phyloP scores from a whole-genome alignment of 92 coral and sea anemone genomes.

The Actinernus sp. region DNA sequence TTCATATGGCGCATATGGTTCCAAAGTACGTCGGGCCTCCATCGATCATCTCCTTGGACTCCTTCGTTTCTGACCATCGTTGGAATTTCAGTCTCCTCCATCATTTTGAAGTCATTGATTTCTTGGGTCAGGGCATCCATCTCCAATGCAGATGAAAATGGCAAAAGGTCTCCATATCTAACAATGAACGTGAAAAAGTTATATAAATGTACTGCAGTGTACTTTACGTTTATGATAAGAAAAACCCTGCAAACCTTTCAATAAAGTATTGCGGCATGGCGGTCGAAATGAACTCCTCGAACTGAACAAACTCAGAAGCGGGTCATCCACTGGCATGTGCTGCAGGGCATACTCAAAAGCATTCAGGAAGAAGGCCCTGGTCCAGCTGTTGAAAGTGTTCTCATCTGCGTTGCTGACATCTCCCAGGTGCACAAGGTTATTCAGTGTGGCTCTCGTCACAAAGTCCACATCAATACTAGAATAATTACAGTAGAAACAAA shows the following conservation, averaged over 20 bases:
- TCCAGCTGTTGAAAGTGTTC: constrained; percentile 35
- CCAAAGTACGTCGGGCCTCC: constrained; percentile 51
- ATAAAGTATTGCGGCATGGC: constrained; percentile 45
- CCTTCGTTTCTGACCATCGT: not conserved
- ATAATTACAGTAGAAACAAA: too few species aligned
- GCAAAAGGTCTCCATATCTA: constrained; percentile 60
- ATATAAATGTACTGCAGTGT: too few species aligned
- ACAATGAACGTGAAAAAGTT: too few species aligned
- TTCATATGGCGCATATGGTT: constrained; percentile 30
- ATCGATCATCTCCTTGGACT: constrained; percentile 10
- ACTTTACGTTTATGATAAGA: too few species aligned
- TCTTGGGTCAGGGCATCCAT: constrained; percentile 38
- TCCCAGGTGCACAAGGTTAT: constrained; percentile 35
- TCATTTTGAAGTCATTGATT: constrained; percentile 28
- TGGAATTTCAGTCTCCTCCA: constrained; percentile 1
- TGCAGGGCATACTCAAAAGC: constrained; percentile 48
- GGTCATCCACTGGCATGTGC: constrained; percentile 54
- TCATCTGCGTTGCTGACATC: constrained; percentile 47
- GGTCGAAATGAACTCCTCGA: constrained; percentile 16
- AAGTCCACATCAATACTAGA: constrained; percentile 60
- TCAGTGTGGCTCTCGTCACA: constrained; percentile 38
- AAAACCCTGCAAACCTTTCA: not conserved
- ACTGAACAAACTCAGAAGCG: constrained; percentile 49
- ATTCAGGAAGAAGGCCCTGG: constrained; percentile 36
- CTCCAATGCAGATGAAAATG: constrained; percentile 34